phyloP scores from a whole-genome alignment of 2,797 vertebrate genomes.

The Champsocephalus gunnari region DNA sequence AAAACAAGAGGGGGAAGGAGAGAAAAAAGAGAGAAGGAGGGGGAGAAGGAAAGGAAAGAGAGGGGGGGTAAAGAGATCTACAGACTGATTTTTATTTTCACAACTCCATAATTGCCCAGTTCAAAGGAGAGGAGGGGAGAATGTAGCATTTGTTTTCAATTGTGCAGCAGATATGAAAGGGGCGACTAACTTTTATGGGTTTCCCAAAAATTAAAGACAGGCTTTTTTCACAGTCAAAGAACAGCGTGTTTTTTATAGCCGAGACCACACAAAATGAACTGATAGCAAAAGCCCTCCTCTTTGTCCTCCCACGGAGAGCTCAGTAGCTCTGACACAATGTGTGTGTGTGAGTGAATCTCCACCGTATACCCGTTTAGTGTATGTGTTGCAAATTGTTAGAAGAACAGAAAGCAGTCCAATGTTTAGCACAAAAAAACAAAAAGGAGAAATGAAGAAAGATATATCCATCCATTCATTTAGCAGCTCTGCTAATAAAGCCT shows the following conservation, averaged over 20 bases:
- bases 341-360: conserved; percentile 1
- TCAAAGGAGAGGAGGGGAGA: conserved; percentile 89
- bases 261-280: conserved; percentile 97
- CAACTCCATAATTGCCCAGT: conserved; percentile 97
- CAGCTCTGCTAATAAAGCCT: conserved; percentile 83
- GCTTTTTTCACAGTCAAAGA: conserved; percentile 92
- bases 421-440: conserved; percentile 62
- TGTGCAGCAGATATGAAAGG: conserved; percentile 92
- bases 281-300: conserved; percentile 85
- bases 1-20: conserved; percentile 76
- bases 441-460: conserved; percentile 61
- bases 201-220: conserved; percentile 96
- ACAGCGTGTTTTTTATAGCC: conserved; percentile 91
- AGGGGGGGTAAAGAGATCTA: conserved; percentile 70
- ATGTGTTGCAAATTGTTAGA: conserved; percentile 53
- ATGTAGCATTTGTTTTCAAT: conserved; percentile 97
- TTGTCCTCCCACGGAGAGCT: conserved; percentile 73
- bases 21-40: conserved; percentile 68
- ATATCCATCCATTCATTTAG: conserved; percentile 80
- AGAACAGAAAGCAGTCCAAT: conserved; percentile 63
- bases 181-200: conserved; percentile 95
- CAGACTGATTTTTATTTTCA: conserved; percentile 93
- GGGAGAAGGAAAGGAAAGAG: too few relatives aligned
- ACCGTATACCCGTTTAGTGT: conserved; percentile 19
- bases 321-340: conserved; percentile 16